Conservation (phyloP, 2,113 vertebrate genomes). For the Donacobius atricapilla region DNA sequence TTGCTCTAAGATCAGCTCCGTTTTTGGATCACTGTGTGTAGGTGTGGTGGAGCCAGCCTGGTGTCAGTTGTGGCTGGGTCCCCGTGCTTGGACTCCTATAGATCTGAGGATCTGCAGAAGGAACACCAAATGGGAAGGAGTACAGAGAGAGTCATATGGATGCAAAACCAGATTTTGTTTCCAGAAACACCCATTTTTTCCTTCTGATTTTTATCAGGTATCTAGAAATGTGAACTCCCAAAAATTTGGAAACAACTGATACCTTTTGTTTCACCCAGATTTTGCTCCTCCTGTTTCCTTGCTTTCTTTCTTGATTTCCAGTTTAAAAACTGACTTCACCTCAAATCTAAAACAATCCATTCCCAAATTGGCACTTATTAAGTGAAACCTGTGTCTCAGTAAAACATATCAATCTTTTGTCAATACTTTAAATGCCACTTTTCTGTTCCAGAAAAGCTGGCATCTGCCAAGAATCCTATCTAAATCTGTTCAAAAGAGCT, state of each 20-base stretch:
- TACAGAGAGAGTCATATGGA: rapidly evolving
- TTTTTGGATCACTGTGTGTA: background rate
- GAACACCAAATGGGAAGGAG: background rate
- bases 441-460: background rate
- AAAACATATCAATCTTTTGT: background rate
- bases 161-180: background rate
- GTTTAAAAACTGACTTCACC: background rate
- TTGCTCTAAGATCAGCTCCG: background rate
- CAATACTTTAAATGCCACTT: background rate
- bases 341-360: background rate
- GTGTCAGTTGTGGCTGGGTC: rapidly evolving
- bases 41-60: background rate
- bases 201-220: background rate
- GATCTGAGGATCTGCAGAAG: background rate
- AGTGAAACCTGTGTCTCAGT: background rate
- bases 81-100: rapidly evolving
- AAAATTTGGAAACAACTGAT: background rate
- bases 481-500: background rate
- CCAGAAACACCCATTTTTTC: background rate
- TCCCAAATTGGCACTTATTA: background rate
- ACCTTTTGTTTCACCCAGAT: background rate
- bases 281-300: background rate
- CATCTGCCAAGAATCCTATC: background rate
- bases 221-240: background rate
- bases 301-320: background rate